Conservation (phyloP, 2,888 invertebrate species). For the Micropterix aruncella region DNA sequence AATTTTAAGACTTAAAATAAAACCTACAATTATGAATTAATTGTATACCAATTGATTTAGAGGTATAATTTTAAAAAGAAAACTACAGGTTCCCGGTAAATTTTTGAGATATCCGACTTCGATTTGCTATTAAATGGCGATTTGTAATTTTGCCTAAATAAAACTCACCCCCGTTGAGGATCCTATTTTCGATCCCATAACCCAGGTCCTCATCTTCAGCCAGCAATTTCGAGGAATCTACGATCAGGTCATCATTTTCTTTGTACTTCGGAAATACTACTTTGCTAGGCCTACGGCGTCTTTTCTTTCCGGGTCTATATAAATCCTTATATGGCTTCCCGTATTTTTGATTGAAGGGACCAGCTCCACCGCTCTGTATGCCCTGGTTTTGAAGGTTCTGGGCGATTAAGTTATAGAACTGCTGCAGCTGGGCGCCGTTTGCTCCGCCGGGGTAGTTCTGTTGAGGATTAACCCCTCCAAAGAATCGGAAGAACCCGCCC, state of each 20-base stretch:
- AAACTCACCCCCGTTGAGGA: neutral
- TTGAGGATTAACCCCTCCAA: constrained; percentile 38
- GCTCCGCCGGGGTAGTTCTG: neutral
- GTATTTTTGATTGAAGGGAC: neutral
- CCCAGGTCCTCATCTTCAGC: neutral
- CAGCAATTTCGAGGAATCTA: no score
- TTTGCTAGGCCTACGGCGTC: neutral
- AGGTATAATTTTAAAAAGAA: no score
- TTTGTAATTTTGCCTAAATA: no score
- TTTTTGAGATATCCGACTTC: no score
- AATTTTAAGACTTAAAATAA: no score
- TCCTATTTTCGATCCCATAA: neutral
- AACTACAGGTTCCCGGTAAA: no score
- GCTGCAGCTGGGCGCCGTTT: constrained; percentile 17
- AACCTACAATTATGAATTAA: no score
- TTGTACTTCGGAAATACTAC: neutral
- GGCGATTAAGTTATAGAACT: constrained; percentile 25
- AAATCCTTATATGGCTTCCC: neutral
- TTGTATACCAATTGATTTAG: no score
- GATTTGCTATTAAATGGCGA: no score
- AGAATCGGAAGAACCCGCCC: constrained; percentile 73
- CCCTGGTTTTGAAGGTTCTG: constrained; percentile 5
- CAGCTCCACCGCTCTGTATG: neutral
- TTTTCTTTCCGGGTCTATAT: neutral
- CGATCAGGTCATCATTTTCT: neutral